Percentiles rank a stretch among this genome's conserved stretches.
Evolutionary conservation across 2,797 vertebrate genomes (phyloP).

Genomic region (Siniperca obscura): DNA sequence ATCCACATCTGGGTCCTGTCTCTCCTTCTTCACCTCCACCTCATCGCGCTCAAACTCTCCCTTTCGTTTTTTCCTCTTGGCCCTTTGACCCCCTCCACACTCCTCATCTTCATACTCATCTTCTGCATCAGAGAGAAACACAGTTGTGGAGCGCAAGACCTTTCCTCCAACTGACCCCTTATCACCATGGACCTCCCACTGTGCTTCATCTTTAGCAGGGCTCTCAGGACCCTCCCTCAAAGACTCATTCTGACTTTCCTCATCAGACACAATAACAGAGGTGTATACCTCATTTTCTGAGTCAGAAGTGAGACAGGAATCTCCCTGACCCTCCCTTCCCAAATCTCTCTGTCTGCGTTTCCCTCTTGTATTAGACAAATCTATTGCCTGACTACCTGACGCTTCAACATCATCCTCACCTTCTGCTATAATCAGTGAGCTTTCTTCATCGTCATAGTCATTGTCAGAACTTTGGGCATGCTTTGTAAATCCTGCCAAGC

Average conservation of each 20-base stretch:
- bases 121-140: constrained; percentile 88
- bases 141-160: constrained; percentile 87
- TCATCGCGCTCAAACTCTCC: constrained; percentile 80
- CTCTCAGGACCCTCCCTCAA: constrained; percentile 77
- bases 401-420: constrained; percentile 79
- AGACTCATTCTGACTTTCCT: constrained; percentile 84
- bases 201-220: constrained; percentile 77
- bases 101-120: constrained; percentile 88
- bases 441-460: constrained; percentile 84
- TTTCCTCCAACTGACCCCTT: constrained; percentile 82
- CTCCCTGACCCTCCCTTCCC: constrained; percentile 75
- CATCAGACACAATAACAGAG: constrained; percentile 86
- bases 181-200: constrained; percentile 70
- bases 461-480: constrained; percentile 63
- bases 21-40: constrained; percentile 82
- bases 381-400: constrained; percentile 81
- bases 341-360: constrained; percentile 68
- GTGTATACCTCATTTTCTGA: constrained; percentile 87
- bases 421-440: constrained; percentile 83
- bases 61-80: constrained; percentile 81
- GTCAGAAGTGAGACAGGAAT: constrained; percentile 86
- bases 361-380: constrained; percentile 81
- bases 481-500: constrained; percentile 25
- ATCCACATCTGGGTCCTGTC: constrained; percentile 84
- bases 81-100: constrained; percentile 62